Base-by-base conservation (phyloP, 2,797 vertebrate species). In the Geotria australis region DNA sequence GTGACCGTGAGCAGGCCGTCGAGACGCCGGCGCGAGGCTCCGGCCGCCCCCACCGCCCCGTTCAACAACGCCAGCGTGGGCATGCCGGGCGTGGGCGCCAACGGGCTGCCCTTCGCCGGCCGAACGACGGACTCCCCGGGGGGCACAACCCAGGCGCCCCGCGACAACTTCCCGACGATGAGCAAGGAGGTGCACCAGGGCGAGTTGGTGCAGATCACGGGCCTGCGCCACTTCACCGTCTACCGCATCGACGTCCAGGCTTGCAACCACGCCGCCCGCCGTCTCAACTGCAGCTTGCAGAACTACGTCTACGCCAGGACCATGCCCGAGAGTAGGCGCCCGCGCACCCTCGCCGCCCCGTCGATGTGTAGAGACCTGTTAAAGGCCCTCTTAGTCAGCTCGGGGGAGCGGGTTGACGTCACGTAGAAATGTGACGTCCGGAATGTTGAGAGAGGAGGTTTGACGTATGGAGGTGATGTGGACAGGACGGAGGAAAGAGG, bases 181-280 rank as follows among this genome's bases (percentile, higher is more conserved):
- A 76, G 77, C 64, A 75, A 77, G 66, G 76, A 77, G 59, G 73
- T 78, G 58, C 69, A 71, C 58, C 66, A 73, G 47, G 68, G 70
- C 0, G 89, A 94, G 63, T 71, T 72, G 56, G 78, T 81, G 0
- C 81, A 94, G 3, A 88, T 98, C 59, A 71, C 73, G 8, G 71
- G 77, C 61, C 74, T 98, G 60, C 74, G 69, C 59, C 85, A 85
- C n/a, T 98, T 98, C 63, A 91, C 91, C 1, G 72, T 89, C 9
- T 98, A 98, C 69, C 85, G 84, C 59, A 84, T 98, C 1, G 88
- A 98, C 63, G 81, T 98, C 59, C 89, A 98, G 47, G 91, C 86
- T 62, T 98, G 91, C 64, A 96, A 96, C 60, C 77, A 84, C 1
- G 82, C 88, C 65, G 83, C 86, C 3, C 73, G 77, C 46, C 69